Evolutionary conservation across 2,113 vertebrate species (phyloP).

Genomic region (Anthoscopus minutus): DNA sequence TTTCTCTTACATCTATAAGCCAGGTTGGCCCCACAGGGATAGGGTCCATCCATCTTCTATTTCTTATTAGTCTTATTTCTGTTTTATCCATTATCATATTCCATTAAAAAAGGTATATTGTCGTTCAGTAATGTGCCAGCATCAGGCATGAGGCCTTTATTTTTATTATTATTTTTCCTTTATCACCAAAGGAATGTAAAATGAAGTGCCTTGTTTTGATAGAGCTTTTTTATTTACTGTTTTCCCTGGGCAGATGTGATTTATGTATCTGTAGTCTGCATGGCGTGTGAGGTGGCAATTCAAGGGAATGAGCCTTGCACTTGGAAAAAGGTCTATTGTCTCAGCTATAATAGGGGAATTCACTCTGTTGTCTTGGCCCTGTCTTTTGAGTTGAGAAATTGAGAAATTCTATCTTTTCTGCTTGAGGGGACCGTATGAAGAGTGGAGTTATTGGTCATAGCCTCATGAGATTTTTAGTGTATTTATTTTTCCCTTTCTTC

Average conservation of each 20-base stretch:
- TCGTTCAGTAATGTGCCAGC: neutral
- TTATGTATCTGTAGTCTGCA: neutral
- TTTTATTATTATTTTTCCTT: neutral
- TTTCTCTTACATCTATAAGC: neutral
- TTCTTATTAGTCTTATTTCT: neutral
- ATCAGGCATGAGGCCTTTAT: neutral
- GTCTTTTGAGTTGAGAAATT: neutral
- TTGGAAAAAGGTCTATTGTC: neutral
- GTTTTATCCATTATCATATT: neutral
- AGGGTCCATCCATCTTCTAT: neutral
- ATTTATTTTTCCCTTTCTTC: neutral
- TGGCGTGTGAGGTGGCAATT: neutral
- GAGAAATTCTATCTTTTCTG: neutral
- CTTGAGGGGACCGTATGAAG: neutral
- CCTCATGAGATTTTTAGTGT: neutral
- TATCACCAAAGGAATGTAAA: neutral
- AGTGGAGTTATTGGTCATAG: neutral
- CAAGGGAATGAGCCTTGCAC: neutral
- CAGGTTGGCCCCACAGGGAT: neutral
- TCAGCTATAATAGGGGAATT: neutral
- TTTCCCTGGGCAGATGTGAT: neutral
- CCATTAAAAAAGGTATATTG: neutral
- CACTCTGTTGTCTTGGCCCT: neutral
- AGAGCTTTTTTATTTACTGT: neutral
- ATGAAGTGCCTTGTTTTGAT: neutral